These are phyloP conservation scores for Bombus picipes DNA, from an alignment of 1,140 invertebrate genomes.

Conservation along the genomic window DNA sequence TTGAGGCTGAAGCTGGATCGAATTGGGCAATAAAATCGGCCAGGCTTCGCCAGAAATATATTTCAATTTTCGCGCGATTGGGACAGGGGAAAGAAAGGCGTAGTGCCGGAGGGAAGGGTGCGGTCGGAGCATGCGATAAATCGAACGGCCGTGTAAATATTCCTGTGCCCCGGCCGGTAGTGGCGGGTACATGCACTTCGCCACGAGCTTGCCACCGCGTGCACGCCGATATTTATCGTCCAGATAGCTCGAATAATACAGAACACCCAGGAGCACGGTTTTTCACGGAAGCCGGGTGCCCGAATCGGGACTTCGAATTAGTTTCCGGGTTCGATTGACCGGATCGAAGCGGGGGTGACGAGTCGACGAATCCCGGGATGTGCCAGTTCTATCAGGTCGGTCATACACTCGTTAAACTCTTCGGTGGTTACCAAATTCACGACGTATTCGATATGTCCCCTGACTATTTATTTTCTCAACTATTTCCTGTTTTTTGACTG, in stretches of 20 bases:
- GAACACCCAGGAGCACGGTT: slow-evolving; percentile 54
- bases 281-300: slow-evolving; percentile 43
- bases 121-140: slow-evolving; percentile 52
- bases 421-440: neutral
- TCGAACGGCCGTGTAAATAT: slow-evolving; percentile 63
- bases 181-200: slow-evolving; percentile 36
- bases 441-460: neutral
- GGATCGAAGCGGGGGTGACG: neutral
- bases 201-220: slow-evolving; percentile 18
- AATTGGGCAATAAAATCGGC: slow-evolving; percentile 62
- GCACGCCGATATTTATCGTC: slow-evolving; percentile 61
- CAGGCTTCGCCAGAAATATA: slow-evolving; percentile 60
- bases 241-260: slow-evolving; percentile 56
- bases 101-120: neutral
- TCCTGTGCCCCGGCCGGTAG: slow-evolving; percentile 49
- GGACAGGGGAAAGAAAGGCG: neutral
- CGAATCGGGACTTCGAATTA: slow-evolving; percentile 64
- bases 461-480: neutral
- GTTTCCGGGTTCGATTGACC: slow-evolving; percentile 62
- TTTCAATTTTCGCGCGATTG: slow-evolving; percentile 60
- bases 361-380: neutral
- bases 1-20: slow-evolving; percentile 17
- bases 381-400: neutral
- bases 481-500: neutral
- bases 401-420: neutral